A percentile compares a stretch with the other conserved stretches of the same genome.
Conservation (phyloP, 1,140 invertebrate species). For the Zaprionus taronus region DNA sequence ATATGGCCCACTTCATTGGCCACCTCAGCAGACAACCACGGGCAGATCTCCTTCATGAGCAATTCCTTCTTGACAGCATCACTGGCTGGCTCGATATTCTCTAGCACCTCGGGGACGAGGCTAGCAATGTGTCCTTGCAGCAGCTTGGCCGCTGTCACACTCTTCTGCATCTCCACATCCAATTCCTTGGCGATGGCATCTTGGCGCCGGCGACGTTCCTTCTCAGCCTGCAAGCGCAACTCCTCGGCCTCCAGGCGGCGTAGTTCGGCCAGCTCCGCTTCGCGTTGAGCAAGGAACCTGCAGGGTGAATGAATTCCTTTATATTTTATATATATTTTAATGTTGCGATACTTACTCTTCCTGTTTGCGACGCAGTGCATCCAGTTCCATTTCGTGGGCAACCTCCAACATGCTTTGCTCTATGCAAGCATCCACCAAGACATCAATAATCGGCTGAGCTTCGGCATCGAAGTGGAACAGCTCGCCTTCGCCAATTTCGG, state of each 20-base stretch:
- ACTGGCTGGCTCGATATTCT: slow-evolving; percentile 86
- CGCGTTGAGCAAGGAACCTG: slow-evolving; percentile 90
- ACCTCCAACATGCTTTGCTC: slow-evolving; percentile 94
- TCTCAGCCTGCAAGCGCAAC: slow-evolving; percentile 87
- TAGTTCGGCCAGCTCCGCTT: slow-evolving; percentile 91
- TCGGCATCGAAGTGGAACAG: slow-evolving; percentile 96
- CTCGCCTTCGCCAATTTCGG: slow-evolving; percentile 95
- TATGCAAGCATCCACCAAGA: slow-evolving; percentile 93
- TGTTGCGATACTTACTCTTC: slow-evolving; percentile 84
- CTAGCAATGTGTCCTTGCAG: slow-evolving; percentile 93
- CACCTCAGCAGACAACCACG: slow-evolving; percentile 94
- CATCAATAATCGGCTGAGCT: slow-evolving; percentile 94
- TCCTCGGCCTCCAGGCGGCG: slow-evolving; percentile 91
- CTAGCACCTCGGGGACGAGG: slow-evolving; percentile 92
- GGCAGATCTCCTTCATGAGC: slow-evolving; percentile 92
- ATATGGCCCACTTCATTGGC: slow-evolving; percentile 91
- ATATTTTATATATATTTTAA: not conserved
- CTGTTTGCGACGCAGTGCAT: slow-evolving; percentile 90
- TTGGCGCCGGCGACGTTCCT: slow-evolving; percentile 84
- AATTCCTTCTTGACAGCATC: slow-evolving; percentile 85
- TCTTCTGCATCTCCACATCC: slow-evolving; percentile 86
- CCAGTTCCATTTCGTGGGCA: slow-evolving; percentile 91
- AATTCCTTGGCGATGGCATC: slow-evolving; percentile 77
- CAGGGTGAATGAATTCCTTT: not conserved
- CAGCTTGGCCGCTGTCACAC: slow-evolving; percentile 92